These are phyloP conservation scores for Ptychodera flava DNA, from an alignment of 35 echinoderm and acorn worm species.

Conservation along the genomic window DNA sequence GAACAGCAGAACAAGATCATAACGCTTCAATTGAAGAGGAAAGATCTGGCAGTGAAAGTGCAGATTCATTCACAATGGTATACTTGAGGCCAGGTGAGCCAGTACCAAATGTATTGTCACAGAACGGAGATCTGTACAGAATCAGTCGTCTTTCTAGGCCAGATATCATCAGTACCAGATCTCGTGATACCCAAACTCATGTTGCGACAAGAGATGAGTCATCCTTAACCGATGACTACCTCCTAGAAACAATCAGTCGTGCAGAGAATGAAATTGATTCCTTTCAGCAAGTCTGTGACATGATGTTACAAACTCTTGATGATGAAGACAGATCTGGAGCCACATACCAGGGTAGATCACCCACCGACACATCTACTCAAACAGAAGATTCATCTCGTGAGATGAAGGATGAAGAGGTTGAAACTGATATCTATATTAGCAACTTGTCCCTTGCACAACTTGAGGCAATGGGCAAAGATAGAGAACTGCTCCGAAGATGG, in stretches of 20 bases:
- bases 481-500: slow-evolving; percentile 24
- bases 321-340: neutral
- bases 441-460: slow-evolving; percentile 21
- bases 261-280: neutral
- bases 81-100: neutral
- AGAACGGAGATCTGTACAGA: neutral
- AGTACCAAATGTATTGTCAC: neutral
- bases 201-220: neutral
- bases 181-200: neutral
- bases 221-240: neutral
- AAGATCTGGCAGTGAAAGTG: neutral
- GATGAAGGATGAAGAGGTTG: neutral
- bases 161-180: neutral
- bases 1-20: neutral
- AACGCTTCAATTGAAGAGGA: neutral
- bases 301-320: neutral
- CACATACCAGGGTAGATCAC: neutral
- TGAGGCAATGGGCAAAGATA: slow-evolving; percentile 40
- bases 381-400: neutral
- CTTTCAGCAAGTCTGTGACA: neutral
- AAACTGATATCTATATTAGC: neutral
- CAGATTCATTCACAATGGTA: neutral
- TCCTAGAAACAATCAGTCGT: neutral
- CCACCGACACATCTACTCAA: neutral
- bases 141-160: neutral